phyloP scores from a whole-genome alignment of 2,797 vertebrate genomes.

The Catharus ustulatus region DNA sequence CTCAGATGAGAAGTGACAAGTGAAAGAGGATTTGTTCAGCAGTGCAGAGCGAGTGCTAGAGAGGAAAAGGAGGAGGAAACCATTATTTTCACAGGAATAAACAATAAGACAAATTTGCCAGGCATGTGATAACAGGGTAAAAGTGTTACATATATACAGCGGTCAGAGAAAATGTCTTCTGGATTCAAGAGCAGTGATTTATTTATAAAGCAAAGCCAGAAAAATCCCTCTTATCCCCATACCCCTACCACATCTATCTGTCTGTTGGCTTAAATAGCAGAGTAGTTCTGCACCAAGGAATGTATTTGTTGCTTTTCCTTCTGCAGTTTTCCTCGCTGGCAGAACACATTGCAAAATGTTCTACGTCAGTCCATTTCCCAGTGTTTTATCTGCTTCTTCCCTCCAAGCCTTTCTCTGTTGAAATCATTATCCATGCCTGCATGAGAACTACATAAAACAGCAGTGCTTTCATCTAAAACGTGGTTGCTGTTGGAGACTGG shows the following conservation, averaged over 20 bases:
- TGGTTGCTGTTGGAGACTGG: neutral
- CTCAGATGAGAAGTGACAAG: constrained; percentile 8
- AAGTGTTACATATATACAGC: neutral
- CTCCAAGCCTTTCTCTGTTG: neutral
- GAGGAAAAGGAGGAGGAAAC: constrained; percentile 1
- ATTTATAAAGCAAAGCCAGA: constrained; percentile 52
- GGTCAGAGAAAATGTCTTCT: constrained; percentile 18
- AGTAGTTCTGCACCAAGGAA: neutral
- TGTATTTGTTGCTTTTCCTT: constrained; percentile 22
- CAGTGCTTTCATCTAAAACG: neutral
- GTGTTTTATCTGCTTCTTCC: constrained; percentile 1
- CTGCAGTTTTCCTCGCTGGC: constrained; percentile 7
- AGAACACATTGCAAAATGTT: neutral
- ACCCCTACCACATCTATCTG: constrained; percentile 35
- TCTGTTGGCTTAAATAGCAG: constrained; percentile 12
- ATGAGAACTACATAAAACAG: rapidly evolving
- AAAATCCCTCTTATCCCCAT: constrained; percentile 22
- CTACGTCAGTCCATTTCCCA: neutral
- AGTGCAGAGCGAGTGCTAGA: neutral
- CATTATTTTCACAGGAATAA: constrained; percentile 36
- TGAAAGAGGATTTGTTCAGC: constrained; percentile 5
- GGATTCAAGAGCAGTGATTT: constrained; percentile 42
- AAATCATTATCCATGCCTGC: neutral
- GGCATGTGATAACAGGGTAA: constrained; percentile 15
- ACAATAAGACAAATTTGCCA: constrained; percentile 13